Evolutionary conservation across 2,113 vertebrate species (phyloP), one percentile per base, ranked within the genome.

Genomic region (Cromileptes altivelis): DNA sequence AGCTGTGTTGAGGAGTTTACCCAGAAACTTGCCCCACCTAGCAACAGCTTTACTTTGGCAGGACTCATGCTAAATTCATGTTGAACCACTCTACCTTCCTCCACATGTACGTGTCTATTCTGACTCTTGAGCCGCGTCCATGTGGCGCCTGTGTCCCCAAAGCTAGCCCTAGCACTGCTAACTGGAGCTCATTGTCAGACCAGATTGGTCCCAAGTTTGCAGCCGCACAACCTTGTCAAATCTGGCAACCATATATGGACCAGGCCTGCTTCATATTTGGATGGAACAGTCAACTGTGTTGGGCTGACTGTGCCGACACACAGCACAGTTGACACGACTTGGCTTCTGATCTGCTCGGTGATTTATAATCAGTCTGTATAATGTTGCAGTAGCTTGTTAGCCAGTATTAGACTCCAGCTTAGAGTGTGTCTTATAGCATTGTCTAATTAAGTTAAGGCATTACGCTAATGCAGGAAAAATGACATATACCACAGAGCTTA

Each of bases 341-440:
- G 56, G 57, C 56, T 68, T 56, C 53, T 69, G 40, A 68, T 55
- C 68, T 15, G 27, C 47, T 19, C 49, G 19, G 23, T 57, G 61
- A 56, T 19, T 53, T 33, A 58, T 76, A 27, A 60, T 65, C 30
- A 53, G 42, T 75, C 42, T 53, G 52, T 40, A 10, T 58, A 71
- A 60, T 56, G 61, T 72, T 40, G 17, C 68, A 50, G 45, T 25
- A 56, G 68, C 53, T 67, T 18, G 6, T 67, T 70, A 25, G 77
- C 57, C 19, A 53, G 13, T 49, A 33, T 69, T 62, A 25, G 13
- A 60, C 52, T 40, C 37, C 45, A 56, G 40, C n/a, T 25, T 40
- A 52, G 2, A 47, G 1, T 58, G 25, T 23, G n/a, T 64, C 53
- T 71, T 37, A 69, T 4, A 45, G 18, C 23, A 13, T 18, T 19